Evolutionary conservation across 2,797 vertebrate genomes (phyloP).

Genomic region (Melopsittacus undulatus): DNA sequence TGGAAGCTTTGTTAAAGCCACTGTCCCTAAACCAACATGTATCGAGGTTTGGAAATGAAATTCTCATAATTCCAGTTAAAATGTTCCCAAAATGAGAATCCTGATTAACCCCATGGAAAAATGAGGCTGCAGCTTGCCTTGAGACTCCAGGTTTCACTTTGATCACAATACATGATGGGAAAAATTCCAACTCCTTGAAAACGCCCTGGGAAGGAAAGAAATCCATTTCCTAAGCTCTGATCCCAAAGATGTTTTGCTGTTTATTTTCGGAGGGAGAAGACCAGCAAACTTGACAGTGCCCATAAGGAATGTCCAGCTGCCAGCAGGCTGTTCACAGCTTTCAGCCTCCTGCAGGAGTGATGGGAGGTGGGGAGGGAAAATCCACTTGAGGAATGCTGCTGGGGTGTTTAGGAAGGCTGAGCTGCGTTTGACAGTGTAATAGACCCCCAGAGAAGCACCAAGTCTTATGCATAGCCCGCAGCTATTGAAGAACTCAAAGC

Average conservation of each 20-base stretch:
- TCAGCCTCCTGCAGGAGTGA: not conserved
- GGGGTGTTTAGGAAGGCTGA: not conserved
- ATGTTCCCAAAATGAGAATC: not conserved
- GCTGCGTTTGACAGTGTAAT: not conserved
- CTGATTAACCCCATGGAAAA: not conserved
- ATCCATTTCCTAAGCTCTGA: not conserved
- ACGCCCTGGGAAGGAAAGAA: not conserved
- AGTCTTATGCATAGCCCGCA: slow-evolving; percentile 6
- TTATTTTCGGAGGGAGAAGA: slow-evolving; percentile 34
- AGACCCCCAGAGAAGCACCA: slow-evolving; percentile 18
- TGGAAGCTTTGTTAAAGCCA: not conserved
- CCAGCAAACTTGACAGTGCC: slow-evolving; percentile 61
- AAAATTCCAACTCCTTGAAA: not conserved
- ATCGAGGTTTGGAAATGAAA: not conserved
- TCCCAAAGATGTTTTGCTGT: not conserved
- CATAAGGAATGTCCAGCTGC: slow-evolving; percentile 62
- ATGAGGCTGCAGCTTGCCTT: not conserved
- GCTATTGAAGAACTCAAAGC: slow-evolving; percentile 26
- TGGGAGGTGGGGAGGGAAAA: not conserved
- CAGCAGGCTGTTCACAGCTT: not conserved
- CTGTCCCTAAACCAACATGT: not conserved
- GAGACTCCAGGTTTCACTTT: not conserved
- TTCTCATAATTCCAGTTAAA: not conserved
- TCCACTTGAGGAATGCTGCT: slow-evolving; percentile 35
- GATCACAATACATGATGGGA: not conserved